Base-by-base conservation (phyloP, 2,113 vertebrate genomes). In the Scophthalmus maximus region DNA sequence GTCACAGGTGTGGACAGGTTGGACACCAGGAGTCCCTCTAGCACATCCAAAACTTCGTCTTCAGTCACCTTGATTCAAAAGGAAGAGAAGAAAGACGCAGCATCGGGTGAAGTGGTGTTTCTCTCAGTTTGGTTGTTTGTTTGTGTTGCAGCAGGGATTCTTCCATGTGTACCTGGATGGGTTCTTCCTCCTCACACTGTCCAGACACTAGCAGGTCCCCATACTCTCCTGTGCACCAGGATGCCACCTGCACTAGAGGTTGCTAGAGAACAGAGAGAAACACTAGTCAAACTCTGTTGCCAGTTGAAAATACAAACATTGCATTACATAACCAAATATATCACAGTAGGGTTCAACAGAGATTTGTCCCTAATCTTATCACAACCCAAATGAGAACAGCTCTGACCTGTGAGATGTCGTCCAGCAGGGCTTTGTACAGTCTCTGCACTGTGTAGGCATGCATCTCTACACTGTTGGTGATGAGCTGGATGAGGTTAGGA, bases 181-280 rank as follows among this genome's bases (percentile, higher is more conserved):
- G 97, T 40, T 99, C 97, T 85, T 99, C 98, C 70, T 99, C 98
- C 84, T 99, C 98, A 93, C 98, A 99, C 15, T 98, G 97, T 64
- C 97, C 97, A 12, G 97, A 99, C 20, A 99, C 94, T 49, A 99
- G 92, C 76, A 99, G 94, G 91, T 99, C 98, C 75, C 98, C 98
- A 73, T 99, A 99, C 84, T 99, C 98, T 83, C 98, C 97, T 94
- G 97, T 98, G 91, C 98, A 99, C 98, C 98, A 99, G n/a, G 97
- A 97, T 4, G 95, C 94, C 78, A 98, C 98, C 90, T 99, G 98
- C 42, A 99, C 97, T 78, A 99, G 87, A 30, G 98, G 96, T 92
- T 99, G 98, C 98, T 99, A 80, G 82, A 83, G 73, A 84, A 92
- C 86, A 68, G 61, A 65, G 6, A 83, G 36, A 73, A 73, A 79